A percentile compares a stretch with the other conserved stretches of the same genome.
Evolutionary conservation across 2,888 invertebrate species (phyloP).

Genomic region (Agrotis clavis): DNA sequence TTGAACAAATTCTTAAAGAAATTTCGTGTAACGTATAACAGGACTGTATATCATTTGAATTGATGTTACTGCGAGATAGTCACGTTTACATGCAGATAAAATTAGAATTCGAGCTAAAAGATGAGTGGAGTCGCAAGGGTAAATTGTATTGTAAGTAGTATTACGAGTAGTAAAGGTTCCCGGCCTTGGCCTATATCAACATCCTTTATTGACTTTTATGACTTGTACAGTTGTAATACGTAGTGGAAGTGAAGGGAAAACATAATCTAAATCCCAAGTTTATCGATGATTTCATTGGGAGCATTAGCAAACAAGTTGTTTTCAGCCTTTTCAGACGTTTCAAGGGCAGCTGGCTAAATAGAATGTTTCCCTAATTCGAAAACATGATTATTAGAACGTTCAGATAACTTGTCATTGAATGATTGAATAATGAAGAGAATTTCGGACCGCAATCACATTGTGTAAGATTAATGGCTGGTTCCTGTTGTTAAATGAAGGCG

Average conservation of each 20-base stretch:
- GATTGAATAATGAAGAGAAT: slow-evolving; percentile 81
- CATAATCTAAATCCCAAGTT: slow-evolving; percentile 48
- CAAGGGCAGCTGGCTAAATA: slow-evolving; percentile 18
- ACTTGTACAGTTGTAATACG: slow-evolving; percentile 49
- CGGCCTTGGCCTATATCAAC: slow-evolving; percentile 54
- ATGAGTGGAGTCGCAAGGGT: slow-evolving; percentile 47
- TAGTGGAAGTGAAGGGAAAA: slow-evolving; percentile 40
- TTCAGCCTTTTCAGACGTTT: slow-evolving; percentile 12
- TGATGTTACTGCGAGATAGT: slow-evolving; percentile 41
- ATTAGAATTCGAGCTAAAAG: slow-evolving; percentile 50
- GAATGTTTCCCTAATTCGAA: slow-evolving; percentile 45
- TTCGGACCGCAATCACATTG: slow-evolving; percentile 79
- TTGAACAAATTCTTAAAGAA: slow-evolving; percentile 64
- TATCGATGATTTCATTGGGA: slow-evolving; percentile 41
- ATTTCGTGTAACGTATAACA: slow-evolving; percentile 50
- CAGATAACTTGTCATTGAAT: slow-evolving; percentile 68
- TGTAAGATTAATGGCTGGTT: slow-evolving; percentile 82
- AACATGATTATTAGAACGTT: slow-evolving; percentile 53
- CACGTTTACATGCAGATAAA: slow-evolving; percentile 54
- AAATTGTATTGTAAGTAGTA: slow-evolving; percentile 54
- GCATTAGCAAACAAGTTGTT: slow-evolving; percentile 37
- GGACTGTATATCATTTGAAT: slow-evolving; percentile 57
- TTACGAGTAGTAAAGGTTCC: slow-evolving; percentile 47
- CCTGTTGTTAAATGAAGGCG: slow-evolving; percentile 76
- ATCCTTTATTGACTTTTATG: slow-evolving; percentile 58